Conservation (phyloP, 2,113 vertebrate species). For the Euleptes europaea region DNA sequence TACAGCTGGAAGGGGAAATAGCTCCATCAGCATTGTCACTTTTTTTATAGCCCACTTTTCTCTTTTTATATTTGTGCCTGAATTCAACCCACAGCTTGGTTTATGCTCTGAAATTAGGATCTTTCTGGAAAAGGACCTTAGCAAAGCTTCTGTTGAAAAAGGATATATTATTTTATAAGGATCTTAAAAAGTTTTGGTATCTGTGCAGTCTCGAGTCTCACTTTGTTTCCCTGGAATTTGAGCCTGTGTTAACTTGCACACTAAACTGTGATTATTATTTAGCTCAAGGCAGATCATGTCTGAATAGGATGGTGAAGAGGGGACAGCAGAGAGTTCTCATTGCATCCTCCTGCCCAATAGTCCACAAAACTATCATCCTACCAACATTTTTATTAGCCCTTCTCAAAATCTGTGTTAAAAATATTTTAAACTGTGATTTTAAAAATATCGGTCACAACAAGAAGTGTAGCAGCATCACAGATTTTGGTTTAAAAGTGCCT, state of each 20-base stretch:
- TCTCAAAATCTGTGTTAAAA: no score
- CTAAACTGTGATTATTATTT: neutral
- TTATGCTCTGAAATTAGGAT: conserved; percentile 30
- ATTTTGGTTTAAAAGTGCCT: no score
- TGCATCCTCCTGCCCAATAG: neutral
- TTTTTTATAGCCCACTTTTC: conserved; percentile 27
- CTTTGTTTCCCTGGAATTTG: neutral
- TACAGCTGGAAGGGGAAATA: neutral
- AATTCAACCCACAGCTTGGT: neutral
- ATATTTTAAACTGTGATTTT: no score
- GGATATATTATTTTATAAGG: neutral
- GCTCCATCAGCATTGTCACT: conserved; percentile 2
- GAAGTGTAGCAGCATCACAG: no score
- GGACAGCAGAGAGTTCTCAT: no score
- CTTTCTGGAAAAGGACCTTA: conserved; percentile 25
- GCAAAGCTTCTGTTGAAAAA: conserved; percentile 11
- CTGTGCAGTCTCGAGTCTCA: neutral
- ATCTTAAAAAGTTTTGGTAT: neutral
- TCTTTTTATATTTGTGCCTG: conserved; percentile 15
- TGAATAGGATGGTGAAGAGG: neutral
- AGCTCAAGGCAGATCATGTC: no score
- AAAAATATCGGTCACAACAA: no score
- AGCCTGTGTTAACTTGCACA: neutral
- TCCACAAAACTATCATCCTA: neutral
- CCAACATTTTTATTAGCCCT: no score